Conservation (phyloP, 1,140 invertebrate species). For the Aphidius ervi region DNA sequence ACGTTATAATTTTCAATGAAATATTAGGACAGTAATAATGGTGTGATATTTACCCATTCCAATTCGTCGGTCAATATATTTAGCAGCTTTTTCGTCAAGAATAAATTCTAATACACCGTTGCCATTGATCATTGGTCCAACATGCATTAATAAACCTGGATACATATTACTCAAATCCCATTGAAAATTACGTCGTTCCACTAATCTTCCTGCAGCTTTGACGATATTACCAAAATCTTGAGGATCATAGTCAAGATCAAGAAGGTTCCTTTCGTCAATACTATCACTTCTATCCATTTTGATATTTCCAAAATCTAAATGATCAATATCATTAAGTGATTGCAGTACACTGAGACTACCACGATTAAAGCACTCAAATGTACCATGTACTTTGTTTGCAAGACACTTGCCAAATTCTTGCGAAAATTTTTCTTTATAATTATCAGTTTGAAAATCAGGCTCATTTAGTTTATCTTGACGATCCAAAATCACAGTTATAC, state of each 20-base stretch:
- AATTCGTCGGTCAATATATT: slow-evolving; percentile 38
- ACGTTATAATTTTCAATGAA: too few relatives aligned
- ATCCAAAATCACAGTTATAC: slow-evolving; percentile 41
- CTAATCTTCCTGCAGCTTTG: slow-evolving; percentile 65
- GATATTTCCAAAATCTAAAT: slow-evolving; percentile 57
- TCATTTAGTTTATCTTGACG: slow-evolving; percentile 23
- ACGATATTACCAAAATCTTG: slow-evolving; percentile 67
- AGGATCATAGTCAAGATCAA: slow-evolving; percentile 64
- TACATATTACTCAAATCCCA: slow-evolving; percentile 68
- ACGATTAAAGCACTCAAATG: slow-evolving; percentile 62
- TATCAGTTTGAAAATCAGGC: slow-evolving; percentile 20
- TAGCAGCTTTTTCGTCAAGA: slow-evolving; percentile 56
- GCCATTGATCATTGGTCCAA: slow-evolving; percentile 61
- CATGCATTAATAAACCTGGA: slow-evolving; percentile 66
- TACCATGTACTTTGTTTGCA: slow-evolving; percentile 32
- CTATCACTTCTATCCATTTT: slow-evolving; percentile 39
- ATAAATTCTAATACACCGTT: slow-evolving; percentile 69
- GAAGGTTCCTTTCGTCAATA: slow-evolving; percentile 35
- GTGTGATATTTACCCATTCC: slow-evolving; percentile 36
- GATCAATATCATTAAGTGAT: slow-evolving; percentile 60
- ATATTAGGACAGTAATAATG: too few relatives aligned
- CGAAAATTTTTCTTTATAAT: slow-evolving; percentile 29
- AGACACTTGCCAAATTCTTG: slow-evolving; percentile 37
- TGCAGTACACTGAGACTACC: slow-evolving; percentile 64
- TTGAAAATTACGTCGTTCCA: slow-evolving; percentile 65